A percentile compares a stretch with the other conserved stretches of the same genome.
Evolutionary conservation across 2,888 invertebrate genomes (phyloP).

Genomic region (Merodon equestris): DNA sequence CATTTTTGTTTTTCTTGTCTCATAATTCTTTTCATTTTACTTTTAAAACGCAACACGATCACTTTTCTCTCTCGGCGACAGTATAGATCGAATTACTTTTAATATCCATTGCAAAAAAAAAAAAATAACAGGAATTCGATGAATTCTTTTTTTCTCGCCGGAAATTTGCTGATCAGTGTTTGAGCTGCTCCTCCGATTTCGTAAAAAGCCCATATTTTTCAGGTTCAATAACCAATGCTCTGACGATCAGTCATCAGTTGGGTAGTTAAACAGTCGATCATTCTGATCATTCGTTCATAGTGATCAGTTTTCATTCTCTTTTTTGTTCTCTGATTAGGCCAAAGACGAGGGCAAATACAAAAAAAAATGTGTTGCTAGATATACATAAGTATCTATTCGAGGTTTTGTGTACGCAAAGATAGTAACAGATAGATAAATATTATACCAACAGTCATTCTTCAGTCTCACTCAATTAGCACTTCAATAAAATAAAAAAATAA

Average conservation of each 20-base stretch:
- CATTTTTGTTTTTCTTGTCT: not conserved
- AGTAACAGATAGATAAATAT: conserved; percentile 37
- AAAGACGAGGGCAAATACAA: too few species aligned
- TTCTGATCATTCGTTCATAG: not conserved
- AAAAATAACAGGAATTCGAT: not conserved
- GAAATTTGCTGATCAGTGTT: conserved; percentile 28
- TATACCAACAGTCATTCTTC: conserved; percentile 42
- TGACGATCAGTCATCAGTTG: conserved; percentile 35
- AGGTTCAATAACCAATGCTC: conserved; percentile 65
- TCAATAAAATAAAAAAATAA: conserved; percentile 33
- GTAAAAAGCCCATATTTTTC: conserved; percentile 24
- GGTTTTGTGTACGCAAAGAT: conserved; percentile 36
- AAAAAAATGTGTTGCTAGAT: conserved; percentile 36
- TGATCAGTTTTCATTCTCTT: not conserved
- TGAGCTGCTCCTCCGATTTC: conserved; percentile 50
- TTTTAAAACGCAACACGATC: conserved; percentile 59
- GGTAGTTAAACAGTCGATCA: too few species aligned
- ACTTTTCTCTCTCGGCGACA: conserved; percentile 44
- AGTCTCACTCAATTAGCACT: conserved; percentile 60
- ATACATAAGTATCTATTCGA: conserved; percentile 31
- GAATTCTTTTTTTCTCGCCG: conserved; percentile 10
- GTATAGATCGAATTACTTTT: conserved; percentile 56
- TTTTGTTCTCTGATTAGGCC: too few species aligned
- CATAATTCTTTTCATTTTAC: conserved; percentile 16
- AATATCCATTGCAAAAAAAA: conserved; percentile 54